Evolutionary conservation across 2,113 vertebrate species (phyloP).

Genomic region (Acanthisitta chloris): DNA sequence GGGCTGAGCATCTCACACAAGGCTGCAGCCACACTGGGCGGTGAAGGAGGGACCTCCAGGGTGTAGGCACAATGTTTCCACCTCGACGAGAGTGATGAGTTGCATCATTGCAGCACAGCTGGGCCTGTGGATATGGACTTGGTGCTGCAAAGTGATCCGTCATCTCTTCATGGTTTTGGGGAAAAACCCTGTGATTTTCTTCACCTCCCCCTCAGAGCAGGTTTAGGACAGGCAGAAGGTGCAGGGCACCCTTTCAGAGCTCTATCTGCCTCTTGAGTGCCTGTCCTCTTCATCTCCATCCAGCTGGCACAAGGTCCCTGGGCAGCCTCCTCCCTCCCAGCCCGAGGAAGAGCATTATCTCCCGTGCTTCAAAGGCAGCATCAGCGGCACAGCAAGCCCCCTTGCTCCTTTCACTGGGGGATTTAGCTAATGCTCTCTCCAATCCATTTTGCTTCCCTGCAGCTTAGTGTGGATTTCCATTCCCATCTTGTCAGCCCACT

Average conservation of each 20-base stretch:
- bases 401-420: neutral
- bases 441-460: constrained; percentile 44
- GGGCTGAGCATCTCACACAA: neutral
- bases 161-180: neutral
- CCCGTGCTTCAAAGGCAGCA: neutral
- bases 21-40: neutral
- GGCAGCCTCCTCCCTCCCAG: neutral
- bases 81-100: neutral
- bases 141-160: neutral
- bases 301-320: neutral
- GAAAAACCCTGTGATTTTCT: neutral
- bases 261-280: neutral
- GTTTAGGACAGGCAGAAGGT: neutral
- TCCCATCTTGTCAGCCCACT: neutral
- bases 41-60: neutral
- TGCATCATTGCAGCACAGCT: neutral
- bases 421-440: constrained; percentile 54
- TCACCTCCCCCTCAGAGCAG: neutral
- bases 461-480: constrained; percentile 41
- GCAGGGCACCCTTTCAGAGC: neutral
- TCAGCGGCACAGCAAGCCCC: neutral
- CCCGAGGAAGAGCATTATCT: neutral
- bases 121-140: neutral
- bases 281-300: neutral
- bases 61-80: neutral